Percentiles rank a stretch among this genome's conserved stretches.
Conservation (phyloP, 2,113 vertebrate genomes). For the Trogon melanurus region DNA sequence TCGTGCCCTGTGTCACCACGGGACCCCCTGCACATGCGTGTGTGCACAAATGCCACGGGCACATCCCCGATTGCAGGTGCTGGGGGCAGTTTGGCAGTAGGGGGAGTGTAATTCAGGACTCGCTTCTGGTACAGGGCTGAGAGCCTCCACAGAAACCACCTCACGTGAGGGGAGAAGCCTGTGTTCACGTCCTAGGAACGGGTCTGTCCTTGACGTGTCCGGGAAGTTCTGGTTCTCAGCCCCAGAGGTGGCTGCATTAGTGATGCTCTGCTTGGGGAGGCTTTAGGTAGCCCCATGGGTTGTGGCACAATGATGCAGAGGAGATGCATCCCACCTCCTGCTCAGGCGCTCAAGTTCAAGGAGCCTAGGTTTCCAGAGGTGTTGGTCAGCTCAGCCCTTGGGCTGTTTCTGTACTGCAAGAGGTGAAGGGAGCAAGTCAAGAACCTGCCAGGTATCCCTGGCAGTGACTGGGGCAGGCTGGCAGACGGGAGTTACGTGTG, state of each 20-base stretch:
- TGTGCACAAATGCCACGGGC: not conserved
- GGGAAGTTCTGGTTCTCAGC: not conserved
- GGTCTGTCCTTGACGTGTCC: not conserved
- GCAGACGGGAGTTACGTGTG: accelerated
- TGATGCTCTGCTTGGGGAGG: not conserved
- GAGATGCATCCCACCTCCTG: not conserved
- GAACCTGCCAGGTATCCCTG: not conserved
- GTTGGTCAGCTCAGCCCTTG: not conserved
- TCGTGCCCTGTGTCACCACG: accelerated
- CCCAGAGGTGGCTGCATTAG: not conserved
- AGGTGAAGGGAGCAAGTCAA: not conserved
- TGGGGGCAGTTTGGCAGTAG: not conserved
- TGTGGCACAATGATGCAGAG: not conserved
- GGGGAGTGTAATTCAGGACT: not conserved
- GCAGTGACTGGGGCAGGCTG: accelerated
- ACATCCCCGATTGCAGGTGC: not conserved
- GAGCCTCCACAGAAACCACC: not conserved
- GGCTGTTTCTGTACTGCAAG: not conserved
- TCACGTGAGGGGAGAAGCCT: too few species aligned
- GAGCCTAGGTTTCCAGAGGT: not conserved
- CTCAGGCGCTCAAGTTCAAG: not conserved
- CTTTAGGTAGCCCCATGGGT: not conserved
- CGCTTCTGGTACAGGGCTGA: not conserved
- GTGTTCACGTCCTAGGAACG: accelerated
- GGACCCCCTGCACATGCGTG: not conserved